Evolutionary conservation across 2,797 vertebrate genomes (phyloP).

Genomic region (Oreortyx pictus): DNA sequence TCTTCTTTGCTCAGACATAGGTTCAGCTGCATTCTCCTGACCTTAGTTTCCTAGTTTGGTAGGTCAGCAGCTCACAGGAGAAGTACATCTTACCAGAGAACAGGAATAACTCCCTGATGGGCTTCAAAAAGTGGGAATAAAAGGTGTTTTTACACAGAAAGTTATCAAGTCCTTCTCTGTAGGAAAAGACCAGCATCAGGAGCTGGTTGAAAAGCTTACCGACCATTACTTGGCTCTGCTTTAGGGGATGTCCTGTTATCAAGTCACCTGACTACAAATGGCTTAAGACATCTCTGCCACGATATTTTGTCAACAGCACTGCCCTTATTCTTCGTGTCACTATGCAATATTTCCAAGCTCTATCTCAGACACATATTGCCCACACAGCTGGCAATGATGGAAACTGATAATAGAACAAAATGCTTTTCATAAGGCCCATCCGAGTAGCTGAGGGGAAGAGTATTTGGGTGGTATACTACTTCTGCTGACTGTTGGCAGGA

Average conservation of each 20-base stretch:
- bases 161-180: background rate
- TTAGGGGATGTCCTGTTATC: background rate
- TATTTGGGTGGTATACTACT: background rate
- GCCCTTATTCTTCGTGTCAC: background rate
- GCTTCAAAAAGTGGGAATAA: background rate
- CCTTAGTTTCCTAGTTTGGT: background rate
- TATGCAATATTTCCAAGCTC: background rate
- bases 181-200: background rate
- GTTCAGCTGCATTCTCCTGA: background rate
- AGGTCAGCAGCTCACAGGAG: background rate
- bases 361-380: background rate
- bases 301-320: background rate
- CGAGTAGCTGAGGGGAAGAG: background rate
- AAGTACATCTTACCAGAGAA: background rate
- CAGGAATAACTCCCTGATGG: background rate
- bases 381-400: background rate
- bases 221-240: background rate
- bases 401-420: background rate
- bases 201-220: background rate
- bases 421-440: background rate
- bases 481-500: conserved; percentile 30
- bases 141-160: background rate
- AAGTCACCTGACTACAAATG: background rate
- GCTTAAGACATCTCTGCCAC: background rate
- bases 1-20: background rate